Evolutionary conservation across 2,113 vertebrate genomes (phyloP).

Genomic region (Tragelaphus scriptus): DNA sequence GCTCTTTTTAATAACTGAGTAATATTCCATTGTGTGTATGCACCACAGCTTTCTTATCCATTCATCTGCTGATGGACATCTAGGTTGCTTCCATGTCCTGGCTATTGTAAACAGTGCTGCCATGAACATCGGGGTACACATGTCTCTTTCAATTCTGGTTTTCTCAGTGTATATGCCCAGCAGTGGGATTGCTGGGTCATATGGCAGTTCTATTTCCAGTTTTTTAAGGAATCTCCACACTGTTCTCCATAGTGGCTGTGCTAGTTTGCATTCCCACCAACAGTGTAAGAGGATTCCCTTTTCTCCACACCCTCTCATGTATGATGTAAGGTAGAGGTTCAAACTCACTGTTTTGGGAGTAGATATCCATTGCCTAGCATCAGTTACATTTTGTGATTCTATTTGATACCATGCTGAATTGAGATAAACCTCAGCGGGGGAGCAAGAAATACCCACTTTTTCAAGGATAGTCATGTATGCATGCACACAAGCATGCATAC

Average conservation of each 20-base stretch:
- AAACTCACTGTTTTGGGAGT: neutral
- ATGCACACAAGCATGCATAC: no score
- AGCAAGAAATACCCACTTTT: neutral
- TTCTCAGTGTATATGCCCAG: neutral
- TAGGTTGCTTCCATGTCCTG: neutral
- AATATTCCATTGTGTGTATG: neutral
- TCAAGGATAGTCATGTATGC: neutral
- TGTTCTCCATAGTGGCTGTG: neutral
- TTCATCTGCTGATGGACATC: accelerated
- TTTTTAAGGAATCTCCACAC: neutral
- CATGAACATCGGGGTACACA: accelerated
- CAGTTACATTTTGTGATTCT: neutral
- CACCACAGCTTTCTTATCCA: neutral
- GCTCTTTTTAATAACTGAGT: neutral
- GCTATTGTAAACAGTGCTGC: neutral
- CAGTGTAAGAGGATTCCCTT: neutral
- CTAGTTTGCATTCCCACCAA: neutral
- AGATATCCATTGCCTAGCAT: neutral
- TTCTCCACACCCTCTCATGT: neutral
- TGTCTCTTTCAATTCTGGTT: neutral
- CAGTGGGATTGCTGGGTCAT: neutral
- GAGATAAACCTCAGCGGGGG: neutral
- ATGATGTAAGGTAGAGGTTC: neutral
- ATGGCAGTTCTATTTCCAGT: neutral
- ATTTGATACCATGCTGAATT: neutral